Evolutionary conservation across 2,888 invertebrate species (phyloP), one percentile per base, ranked within the genome.

Genomic region (Drosophila glabriapex): DNA sequence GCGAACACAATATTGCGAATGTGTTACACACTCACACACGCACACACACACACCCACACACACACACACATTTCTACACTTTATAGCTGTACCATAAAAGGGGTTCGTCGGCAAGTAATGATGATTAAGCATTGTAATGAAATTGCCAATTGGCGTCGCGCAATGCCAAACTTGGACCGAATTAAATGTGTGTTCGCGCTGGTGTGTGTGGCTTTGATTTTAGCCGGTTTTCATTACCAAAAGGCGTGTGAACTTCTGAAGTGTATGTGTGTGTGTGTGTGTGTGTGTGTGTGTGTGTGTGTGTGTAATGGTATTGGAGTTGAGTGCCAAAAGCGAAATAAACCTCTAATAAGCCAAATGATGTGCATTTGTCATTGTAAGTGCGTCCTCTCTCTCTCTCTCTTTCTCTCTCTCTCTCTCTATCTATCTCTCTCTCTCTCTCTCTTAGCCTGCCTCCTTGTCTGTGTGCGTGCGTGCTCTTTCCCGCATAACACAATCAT

Each of bases 91-190:
- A 25, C 28, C 41, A 31, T 37, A 29, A 69, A 50, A 33, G 39
- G 54, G 62, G 65, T 62, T 60, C 16, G 12, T 12, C 25, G 61
- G 55, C 83, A 74, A 71, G 78, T 85, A 86, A 89, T 90, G 90
- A 89, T 91, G 91, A 91, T 89, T 91, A 88, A 91, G 80, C 88
- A 87, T 83, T 83, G 91, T 85, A 91, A 89, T 89, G 89, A 91
- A 91, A 89, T 90, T 87, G 85, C 85, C 90, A 89, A 89, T 89
- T 89, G 89, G 83, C 70, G 73, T 73, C 78, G 73, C 82, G 70
- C 72, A 72, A 64, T 70, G 70, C 75, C 79, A 72, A 81, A 84
- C 62, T 54, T 68, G 68, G 31, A 50, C 55, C 25, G 52, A 63
- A 54, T 71, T 50, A 70, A 58, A 50, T 39, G 70, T 69, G 41